Conservation (phyloP, 2,113 vertebrate genomes). For the Lipotes vexillifer region DNA sequence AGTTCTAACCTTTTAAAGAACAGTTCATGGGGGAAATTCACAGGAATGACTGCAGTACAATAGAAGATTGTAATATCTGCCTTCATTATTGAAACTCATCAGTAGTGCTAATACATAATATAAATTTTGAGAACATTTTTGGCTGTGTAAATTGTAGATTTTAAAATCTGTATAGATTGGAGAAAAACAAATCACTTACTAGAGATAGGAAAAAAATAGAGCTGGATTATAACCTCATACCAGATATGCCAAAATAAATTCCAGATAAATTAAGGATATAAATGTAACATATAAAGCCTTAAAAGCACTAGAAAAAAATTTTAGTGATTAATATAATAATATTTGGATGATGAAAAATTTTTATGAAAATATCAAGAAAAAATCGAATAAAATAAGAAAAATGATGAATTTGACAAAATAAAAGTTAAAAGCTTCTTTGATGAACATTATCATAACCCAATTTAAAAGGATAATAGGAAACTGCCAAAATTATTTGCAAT, state of each 20-base stretch:
- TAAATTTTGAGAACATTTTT: neutral
- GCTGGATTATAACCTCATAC: neutral
- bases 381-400: neutral
- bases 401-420: neutral
- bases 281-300: neutral
- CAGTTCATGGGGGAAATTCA: neutral
- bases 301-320: neutral
- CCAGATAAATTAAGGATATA: neutral
- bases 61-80: neutral
- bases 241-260: neutral
- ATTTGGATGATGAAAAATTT: neutral
- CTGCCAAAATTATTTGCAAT: neutral
- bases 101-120: neutral
- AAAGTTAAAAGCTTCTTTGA: neutral
- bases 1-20: neutral
- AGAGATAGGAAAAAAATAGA: neutral
- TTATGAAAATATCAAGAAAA: neutral
- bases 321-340: neutral
- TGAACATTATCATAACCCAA: neutral
- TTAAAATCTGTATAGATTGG: neutral
- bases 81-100: neutral
- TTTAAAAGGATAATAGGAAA: neutral
- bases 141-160: neutral
- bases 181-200: neutral
- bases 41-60: neutral